phyloP scores from a whole-genome alignment of 2,113 vertebrate species.

The Kryptolebias marmoratus region DNA sequence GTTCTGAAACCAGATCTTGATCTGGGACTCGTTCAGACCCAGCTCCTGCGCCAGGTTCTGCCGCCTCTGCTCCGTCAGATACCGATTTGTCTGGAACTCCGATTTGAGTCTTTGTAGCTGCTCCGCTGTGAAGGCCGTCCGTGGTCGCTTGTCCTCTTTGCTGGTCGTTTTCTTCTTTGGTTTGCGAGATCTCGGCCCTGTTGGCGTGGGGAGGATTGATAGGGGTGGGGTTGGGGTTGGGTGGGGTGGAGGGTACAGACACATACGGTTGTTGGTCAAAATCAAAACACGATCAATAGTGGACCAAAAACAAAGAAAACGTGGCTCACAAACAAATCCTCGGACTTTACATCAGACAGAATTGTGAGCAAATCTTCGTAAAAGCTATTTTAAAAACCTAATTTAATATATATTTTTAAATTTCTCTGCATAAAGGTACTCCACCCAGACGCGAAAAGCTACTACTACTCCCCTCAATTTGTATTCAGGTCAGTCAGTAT shows the following conservation, averaged over 20 bases:
- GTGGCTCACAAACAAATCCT: not conserved
- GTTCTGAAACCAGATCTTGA: constrained; percentile 98
- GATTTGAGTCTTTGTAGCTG: constrained; percentile 93
- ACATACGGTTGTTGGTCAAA: constrained; percentile 33
- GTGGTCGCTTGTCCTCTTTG: constrained; percentile 93
- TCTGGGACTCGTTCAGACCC: constrained; percentile 93
- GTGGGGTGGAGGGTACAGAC: not conserved
- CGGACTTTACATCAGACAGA: too few relatives aligned
- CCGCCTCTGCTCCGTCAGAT: constrained; percentile 92
- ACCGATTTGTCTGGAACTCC: constrained; percentile 92
- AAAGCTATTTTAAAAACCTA: too few relatives aligned
- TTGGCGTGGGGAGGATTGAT: constrained; percentile 1
- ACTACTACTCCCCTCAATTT: constrained; percentile 1
- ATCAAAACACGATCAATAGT: not conserved
- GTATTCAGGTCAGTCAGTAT: not conserved
- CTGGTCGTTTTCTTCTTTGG: constrained; percentile 96
- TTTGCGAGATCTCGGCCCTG: constrained; percentile 96
- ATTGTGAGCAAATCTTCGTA: too few relatives aligned
- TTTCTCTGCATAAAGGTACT: not conserved
- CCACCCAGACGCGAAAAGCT: not conserved
- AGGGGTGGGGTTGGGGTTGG: not conserved
- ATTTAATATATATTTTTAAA: too few relatives aligned
- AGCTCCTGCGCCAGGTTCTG: constrained; percentile 92
- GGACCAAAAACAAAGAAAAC: not conserved
- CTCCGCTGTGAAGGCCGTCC: constrained; percentile 93